Base-by-base conservation (phyloP, 2,797 vertebrate species). In the Dallia pectoralis region DNA sequence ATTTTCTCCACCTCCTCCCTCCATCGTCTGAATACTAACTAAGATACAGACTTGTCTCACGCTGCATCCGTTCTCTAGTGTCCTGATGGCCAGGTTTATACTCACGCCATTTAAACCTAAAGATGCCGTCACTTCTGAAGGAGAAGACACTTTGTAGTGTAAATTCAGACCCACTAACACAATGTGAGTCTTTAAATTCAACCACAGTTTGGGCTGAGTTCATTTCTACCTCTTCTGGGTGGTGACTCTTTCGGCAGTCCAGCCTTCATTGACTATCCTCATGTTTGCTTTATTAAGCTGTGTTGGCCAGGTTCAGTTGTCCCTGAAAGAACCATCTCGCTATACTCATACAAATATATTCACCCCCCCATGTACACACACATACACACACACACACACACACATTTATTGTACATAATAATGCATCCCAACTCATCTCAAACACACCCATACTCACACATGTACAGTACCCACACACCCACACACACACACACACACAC, bases 401-500 rank as follows among this genome's bases (percentile, higher is more conserved):
- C 11, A 9, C 11, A 40, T 40, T 40, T 44, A 1, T 11, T 12
- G 14, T 14, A 44, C 12, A 3, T 44, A 11, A 44, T 44, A 44
- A 44, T 44, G 14, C 40, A 40, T 40, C 40, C 40, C 44, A 64
- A 67, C 30, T 1, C 8, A 25, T 18, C 61, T 30, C 22, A 15
- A 61, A 71, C 27, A 72, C 7, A 48, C 16, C 47, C 56, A 33
- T n/a, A 36, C 27, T 36, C 40, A 48, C 72, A 61, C 61, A 22
- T 27, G 32, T n/a, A 67, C 53, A 48, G 18, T 32, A 29, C 53
- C 16, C 49, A 56, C 53, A 40, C 9, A 70, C 29, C 19, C 22
- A 16, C 8, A 18, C 70, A 64, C 22, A 8, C 33, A 15, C 44
- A 9, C 74, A 67, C 32, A 76, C 67, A 49, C 11, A 73, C 16